phyloP scores from a whole-genome alignment of 2,113 vertebrate genomes.

The Lophochroa leadbeateri region DNA sequence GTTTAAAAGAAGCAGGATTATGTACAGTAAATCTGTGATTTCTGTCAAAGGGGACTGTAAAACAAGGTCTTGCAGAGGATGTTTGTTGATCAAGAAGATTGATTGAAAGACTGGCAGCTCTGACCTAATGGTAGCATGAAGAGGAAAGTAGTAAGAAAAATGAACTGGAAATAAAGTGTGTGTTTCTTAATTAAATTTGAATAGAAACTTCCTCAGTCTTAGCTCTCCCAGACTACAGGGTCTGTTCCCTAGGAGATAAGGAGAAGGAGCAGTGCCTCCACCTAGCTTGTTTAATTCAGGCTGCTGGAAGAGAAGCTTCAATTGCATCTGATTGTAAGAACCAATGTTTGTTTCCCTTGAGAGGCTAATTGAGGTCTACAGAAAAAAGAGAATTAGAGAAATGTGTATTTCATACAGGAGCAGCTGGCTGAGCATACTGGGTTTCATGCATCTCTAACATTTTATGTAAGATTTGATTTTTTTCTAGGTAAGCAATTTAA shows the following conservation, averaged over 20 bases:
- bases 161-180: neutral
- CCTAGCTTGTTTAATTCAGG: conserved; percentile 8
- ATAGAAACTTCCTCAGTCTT: neutral
- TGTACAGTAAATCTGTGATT: neutral
- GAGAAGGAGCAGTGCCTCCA: neutral
- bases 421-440: neutral
- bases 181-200: neutral
- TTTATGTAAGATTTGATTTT: neutral
- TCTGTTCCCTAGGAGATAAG: neutral
- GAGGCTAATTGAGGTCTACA: neutral
- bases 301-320: conserved; percentile 12
- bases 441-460: neutral
- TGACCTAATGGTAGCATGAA: neutral
- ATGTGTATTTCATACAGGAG: neutral
- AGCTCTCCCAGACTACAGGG: neutral
- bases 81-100: neutral
- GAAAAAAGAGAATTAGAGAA: conserved; percentile 8
- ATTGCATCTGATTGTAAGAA: neutral
- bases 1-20: neutral
- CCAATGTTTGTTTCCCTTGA: neutral
- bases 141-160: conserved; percentile 17
- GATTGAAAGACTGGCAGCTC: neutral
- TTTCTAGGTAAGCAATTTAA: neutral
- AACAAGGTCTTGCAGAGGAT: neutral
- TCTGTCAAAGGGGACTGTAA: neutral